Evolutionary conservation across 2,113 vertebrate genomes (phyloP).

Genomic region (Zosterops pallidus): DNA sequence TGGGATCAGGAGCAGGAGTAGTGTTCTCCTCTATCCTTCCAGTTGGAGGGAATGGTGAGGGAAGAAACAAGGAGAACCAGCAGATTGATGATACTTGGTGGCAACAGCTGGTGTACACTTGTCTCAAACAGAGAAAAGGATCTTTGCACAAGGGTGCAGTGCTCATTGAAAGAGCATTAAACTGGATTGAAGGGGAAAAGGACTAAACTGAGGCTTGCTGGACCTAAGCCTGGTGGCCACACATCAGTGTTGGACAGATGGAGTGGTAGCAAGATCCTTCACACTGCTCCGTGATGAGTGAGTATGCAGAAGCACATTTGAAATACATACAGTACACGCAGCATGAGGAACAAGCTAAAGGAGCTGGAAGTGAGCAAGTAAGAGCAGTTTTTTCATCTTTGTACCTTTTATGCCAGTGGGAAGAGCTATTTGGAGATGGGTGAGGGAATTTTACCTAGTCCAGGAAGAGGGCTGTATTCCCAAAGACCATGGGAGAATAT

Average conservation of each 20-base stretch:
- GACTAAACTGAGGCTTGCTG: background rate
- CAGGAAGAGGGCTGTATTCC: background rate
- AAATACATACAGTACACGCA: background rate
- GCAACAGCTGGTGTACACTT: background rate
- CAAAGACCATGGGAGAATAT: background rate
- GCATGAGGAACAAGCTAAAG: background rate
- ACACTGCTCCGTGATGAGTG: background rate
- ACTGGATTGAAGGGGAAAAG: background rate
- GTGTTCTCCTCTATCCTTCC: background rate
- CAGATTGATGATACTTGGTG: background rate
- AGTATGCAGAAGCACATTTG: background rate
- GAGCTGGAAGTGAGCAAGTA: background rate
- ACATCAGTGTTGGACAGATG: background rate
- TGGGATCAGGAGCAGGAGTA: background rate
- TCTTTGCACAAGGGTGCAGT: background rate
- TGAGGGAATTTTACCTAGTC: background rate
- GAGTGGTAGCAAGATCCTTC: background rate
- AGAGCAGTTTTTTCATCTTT: background rate
- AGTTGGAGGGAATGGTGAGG: background rate
- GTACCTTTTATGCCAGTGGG: background rate
- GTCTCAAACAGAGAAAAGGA: background rate
- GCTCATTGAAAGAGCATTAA: background rate
- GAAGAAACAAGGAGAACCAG: background rate
- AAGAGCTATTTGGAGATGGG: background rate
- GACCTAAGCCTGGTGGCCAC: background rate